Conservation (phyloP, 2,113 vertebrate genomes). For the Mystacornis crossleyi region DNA sequence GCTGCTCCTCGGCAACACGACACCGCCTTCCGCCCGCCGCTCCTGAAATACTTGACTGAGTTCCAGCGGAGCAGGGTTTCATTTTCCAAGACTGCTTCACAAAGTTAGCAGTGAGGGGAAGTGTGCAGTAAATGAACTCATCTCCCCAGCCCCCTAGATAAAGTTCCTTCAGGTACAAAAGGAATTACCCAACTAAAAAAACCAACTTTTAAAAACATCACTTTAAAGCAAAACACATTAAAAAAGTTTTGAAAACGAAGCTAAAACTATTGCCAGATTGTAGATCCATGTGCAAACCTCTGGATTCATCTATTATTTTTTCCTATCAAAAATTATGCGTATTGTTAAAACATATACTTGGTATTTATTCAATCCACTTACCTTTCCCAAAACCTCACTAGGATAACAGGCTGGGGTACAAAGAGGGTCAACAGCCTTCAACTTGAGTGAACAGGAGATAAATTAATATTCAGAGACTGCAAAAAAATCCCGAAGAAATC, state of each 20-base stretch:
- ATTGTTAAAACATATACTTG: neutral
- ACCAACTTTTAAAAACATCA: accelerated
- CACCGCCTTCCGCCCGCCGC: neutral
- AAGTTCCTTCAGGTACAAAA: neutral
- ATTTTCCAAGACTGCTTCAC: neutral
- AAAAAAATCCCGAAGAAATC: neutral
- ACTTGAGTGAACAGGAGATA: neutral
- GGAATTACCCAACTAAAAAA: neutral
- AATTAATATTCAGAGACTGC: neutral
- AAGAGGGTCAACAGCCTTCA: neutral
- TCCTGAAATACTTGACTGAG: conserved; percentile 1
- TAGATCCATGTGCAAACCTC: neutral
- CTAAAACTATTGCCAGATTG: neutral
- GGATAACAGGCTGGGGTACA: neutral
- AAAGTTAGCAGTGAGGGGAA: neutral
- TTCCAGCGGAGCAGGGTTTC: conserved; percentile 17
- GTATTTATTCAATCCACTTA: neutral
- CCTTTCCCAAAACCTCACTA: neutral
- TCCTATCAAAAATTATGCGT: neutral
- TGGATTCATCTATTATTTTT: neutral
- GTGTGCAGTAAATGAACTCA: neutral
- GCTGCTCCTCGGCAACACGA: neutral
- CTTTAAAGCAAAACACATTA: neutral
- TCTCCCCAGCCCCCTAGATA: neutral
- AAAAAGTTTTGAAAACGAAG: neutral